Base-by-base conservation (phyloP, 2,888 invertebrate genomes). In the Psylliodes chrysocephalus region DNA sequence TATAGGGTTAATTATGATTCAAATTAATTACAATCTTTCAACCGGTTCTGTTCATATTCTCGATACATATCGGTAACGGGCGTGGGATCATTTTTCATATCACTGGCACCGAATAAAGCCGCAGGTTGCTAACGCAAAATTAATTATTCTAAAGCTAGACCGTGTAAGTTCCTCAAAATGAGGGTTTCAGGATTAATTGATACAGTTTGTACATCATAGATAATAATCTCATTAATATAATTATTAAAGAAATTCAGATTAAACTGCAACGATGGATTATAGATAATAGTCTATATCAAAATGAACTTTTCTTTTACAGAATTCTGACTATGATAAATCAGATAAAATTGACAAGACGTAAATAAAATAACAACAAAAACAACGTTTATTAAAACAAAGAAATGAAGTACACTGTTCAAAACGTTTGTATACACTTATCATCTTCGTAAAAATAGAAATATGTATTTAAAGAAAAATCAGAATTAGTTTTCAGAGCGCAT, bases 1-100 rank as follows among this genome's bases (percentile, higher is more conserved):
- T 64, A 60, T 61, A 64, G 51, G 33, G 60, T 64, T 64, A 67
- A 67, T 67, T 67, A 67, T 56, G 53, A 64, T 64, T 56, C 56
- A 55, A 60, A 63, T 67, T 64, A 67, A 64, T 64, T 60, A 63
- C 52, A 44, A 56, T 64, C 61, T 30, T 67, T 63, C 61, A 57
- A 33, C 25, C 47, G 47, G 25, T 28, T 47, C 47, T 47, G 25
- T 47, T 47, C 25, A 47, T n/a, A n/a, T n/a, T 22, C 47, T 47
- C 47, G 47, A 47, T 47, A 47, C 47, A 14, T 47, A 47, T 47
- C 47, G 47, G 19, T 28, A 28, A 14, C n/a, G 47, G 12, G 47
- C 47, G 47, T 47, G 47, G 47, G 22, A 47, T 47, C 22, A 25
- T 47, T 47, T 47, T 47, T 47, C 47, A 22, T 47, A 47, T 47